A percentile compares a stretch with the other conserved stretches of the same genome.
Conservation (phyloP, 2,113 vertebrate genomes). For the Puffinus mauretanicus region DNA sequence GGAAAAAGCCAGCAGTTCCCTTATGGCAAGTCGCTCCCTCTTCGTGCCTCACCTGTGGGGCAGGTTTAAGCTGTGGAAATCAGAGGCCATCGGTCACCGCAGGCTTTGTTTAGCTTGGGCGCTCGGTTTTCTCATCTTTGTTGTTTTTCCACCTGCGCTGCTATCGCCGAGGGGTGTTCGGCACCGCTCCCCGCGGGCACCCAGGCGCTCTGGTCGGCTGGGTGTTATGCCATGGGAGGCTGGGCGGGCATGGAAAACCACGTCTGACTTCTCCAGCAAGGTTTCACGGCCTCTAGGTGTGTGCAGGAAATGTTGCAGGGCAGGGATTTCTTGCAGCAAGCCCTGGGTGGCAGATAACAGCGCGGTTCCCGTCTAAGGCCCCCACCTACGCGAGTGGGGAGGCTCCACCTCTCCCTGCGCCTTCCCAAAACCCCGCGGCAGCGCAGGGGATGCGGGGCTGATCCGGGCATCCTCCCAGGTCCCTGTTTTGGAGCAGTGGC, state of each 20-base stretch:
- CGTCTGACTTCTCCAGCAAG: not conserved
- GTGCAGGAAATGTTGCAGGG: constrained; percentile 35
- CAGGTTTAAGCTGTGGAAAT: constrained; percentile 36
- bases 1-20: not conserved
- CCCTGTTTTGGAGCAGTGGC: not conserved
- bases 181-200: not conserved
- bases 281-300: not conserved
- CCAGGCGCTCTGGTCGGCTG: not conserved
- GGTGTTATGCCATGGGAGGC: not conserved
- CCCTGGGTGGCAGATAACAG: not conserved
- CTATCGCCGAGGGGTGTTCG: not conserved
- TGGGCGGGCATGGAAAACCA: not conserved
- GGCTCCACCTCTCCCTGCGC: not conserved
- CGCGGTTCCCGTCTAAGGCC: not conserved
- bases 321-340: constrained; percentile 49
- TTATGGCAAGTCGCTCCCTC: not conserved
- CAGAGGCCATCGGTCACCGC: not conserved
- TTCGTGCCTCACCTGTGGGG: not conserved
- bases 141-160: not conserved
- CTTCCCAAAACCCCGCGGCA: not conserved
- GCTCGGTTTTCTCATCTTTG: not conserved
- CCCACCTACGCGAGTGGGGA: not conserved
- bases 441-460: rapidly evolving
- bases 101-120: not conserved
- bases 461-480: not conserved